Base-by-base conservation (phyloP, 92 coral and sea anemone genomes). In the Nematostella vectensis region DNA sequence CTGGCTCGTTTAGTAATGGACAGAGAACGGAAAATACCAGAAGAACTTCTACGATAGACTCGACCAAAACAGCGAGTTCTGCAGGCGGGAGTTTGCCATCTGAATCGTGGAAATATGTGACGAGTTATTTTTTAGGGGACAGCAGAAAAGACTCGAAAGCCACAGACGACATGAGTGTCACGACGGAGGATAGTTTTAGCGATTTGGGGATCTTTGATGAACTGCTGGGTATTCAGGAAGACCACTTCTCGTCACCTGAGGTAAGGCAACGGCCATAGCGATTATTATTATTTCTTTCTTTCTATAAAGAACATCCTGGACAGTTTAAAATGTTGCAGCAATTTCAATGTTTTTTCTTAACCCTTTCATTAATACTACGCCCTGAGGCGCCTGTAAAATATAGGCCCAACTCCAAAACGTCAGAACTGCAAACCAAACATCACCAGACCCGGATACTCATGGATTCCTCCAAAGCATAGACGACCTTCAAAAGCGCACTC, bases 161-260 rank as follows among this genome's bases (percentile, higher is more conserved):
- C 22, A n/a, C n/a, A n/a, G 79, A 78, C 29, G 57, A 58, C 31
- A 58, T 47, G 18, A 72, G 87, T 42, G 52, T 71, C n/a, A 57
- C 79, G 20, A 82, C 83, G 10, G 88, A 77, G 25, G 78, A 81
- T 48, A 58, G 71, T 57, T 82, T 83, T 9, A 82, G 80, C 48
- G 99, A 82, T n/a, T 78, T 72, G 47, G 99, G 80, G 26, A 78
- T 93, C 60, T 93, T 82, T 79, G 99, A 93, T 25, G 99, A 93
- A 31, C 70, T 93, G 36, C 77, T 93, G 21, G 95, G 89, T 3
- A 50, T 93, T 28, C 87, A 82, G 18, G 99, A 93, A 67, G 99
- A 87, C 31, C 99, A 93, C 37, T 93, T 86, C 60, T 75, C 99
- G n/a, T 58, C 89, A 17, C 98, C 98, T 19, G 98, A 86, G 65